Base-by-base conservation (phyloP, 2,797 vertebrate genomes). In the Sciaenops ocellatus region DNA sequence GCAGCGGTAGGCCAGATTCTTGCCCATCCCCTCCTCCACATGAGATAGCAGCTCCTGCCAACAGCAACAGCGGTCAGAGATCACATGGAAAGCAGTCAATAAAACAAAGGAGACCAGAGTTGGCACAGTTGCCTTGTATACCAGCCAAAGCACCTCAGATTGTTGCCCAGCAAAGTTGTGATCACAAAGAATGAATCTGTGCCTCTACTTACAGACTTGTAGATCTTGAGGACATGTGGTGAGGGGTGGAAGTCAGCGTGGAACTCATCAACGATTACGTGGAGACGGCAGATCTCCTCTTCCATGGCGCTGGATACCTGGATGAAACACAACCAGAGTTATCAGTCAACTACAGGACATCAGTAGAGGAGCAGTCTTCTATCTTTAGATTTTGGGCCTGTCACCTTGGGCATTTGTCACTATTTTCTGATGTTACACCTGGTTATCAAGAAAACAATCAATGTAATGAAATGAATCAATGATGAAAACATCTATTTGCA, bases 221-320 rank as follows among this genome's bases (percentile, higher is more conserved):
- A 99, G 38, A 96, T 87, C 92, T 97, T 98, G 80, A 99, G 85
- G 67, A 99, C 95, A 56, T 98, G 96, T 59, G 95, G 91, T 26
- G 96, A 97, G n/a, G 97, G 96, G 87, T 99, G 97, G 88, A 99
- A 99, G 90, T 98, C 97, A 3, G 95, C 84, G 24, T 86, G 95
- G 94, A 99, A 99, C 90, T 98, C 97, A 59, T 98, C 96, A 57
- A 99, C 96, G 80, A 99, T 95, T 73, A 97, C 94, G 0, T 98
- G 97, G 30, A 99, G 97, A 73, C 97, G 97, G 88, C 97, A 97
- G 87, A 99, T 99, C 94, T 99, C 98, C 86, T 99, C 97, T 6
- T 95, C 97, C 98, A 99, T 99, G 65, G 98, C 98, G 76, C 83
- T 94, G 17, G 98, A 99, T 74, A 99, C 98, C 98, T 99, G 92